Conservation (phyloP, 2,888 invertebrate species). For the Cyclophora punctaria region DNA sequence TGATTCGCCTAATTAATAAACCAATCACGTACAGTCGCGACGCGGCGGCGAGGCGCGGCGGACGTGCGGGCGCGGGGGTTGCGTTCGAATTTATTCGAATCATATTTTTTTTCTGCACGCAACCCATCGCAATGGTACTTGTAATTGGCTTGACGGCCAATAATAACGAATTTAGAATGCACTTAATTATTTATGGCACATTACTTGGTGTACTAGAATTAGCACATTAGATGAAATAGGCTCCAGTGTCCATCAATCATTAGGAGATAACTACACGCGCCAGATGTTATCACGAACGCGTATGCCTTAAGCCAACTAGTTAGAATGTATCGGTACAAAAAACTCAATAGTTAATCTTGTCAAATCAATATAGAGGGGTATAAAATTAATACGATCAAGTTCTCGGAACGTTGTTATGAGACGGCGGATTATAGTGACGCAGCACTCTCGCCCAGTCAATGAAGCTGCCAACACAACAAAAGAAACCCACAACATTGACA, state of each 20-base stretch:
- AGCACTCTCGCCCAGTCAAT: conserved; percentile 44
- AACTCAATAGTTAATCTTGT: conserved; percentile 40
- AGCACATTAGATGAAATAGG: conserved; percentile 27
- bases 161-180: conserved; percentile 55
- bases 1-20: conserved; percentile 76
- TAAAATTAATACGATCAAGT: conserved; percentile 41
- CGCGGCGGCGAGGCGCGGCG: conserved; percentile 72
- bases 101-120: conserved; percentile 69
- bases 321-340: conserved; percentile 29
- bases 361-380: conserved; percentile 42
- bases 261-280: conserved; percentile 32
- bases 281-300: conserved; percentile 28
- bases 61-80: conserved; percentile 73
- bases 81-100: conserved; percentile 69
- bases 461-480: conserved; percentile 42
- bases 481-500: conserved; percentile 49
- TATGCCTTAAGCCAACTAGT: conserved; percentile 27
- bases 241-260: conserved; percentile 33
- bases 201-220: conserved; percentile 35
- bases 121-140: conserved; percentile 65
- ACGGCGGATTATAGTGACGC: conserved; percentile 45
- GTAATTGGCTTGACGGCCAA: conserved; percentile 68
- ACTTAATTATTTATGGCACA: conserved; percentile 47
- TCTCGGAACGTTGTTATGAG: conserved; percentile 45
- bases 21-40: conserved; percentile 75